Conservation (phyloP, 2,888 invertebrate genomes). For the Nomada goodeniana region DNA sequence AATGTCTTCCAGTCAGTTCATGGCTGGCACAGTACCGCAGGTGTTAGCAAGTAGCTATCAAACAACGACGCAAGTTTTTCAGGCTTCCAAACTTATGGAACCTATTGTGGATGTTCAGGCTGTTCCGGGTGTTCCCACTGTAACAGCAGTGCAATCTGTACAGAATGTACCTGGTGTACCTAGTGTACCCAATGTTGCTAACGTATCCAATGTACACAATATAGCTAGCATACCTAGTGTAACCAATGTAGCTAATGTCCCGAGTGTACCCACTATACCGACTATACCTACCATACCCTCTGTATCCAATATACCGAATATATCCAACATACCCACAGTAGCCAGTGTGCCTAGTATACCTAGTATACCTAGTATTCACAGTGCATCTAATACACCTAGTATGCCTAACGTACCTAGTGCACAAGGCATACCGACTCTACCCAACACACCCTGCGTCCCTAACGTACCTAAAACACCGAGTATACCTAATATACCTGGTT, state of each 20-base stretch:
- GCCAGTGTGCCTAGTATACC: constrained; percentile 83
- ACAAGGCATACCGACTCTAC: constrained; percentile 64
- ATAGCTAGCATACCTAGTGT: constrained; percentile 76
- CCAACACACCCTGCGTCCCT: constrained; percentile 39
- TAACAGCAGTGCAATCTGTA: constrained; percentile 74
- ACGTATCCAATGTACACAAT: constrained; percentile 69
- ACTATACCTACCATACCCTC: constrained; percentile 72
- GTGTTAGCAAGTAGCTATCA: constrained; percentile 93
- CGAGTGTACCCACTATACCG: constrained; percentile 66
- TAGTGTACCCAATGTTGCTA: constrained; percentile 81
- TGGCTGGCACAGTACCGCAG: constrained; percentile 92
- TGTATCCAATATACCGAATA: constrained; percentile 66
- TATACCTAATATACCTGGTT: constrained; percentile 79
- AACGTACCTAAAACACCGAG: constrained; percentile 54
- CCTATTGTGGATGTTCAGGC: constrained; percentile 91
- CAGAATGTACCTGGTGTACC: constrained; percentile 84
- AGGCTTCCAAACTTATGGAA: constrained; percentile 92
- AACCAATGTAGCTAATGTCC: constrained; percentile 68
- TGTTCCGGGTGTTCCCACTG: constrained; percentile 79
- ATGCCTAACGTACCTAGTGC: constrained; percentile 69
- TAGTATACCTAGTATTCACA: constrained; percentile 63
- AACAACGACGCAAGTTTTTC: constrained; percentile 93
- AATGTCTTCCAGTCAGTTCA: constrained; percentile 95
- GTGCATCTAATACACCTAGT: constrained; percentile 85
- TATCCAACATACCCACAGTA: constrained; percentile 69